phyloP scores from a whole-genome alignment of 2,888 invertebrate species.

The Mechanitis messenoides region DNA sequence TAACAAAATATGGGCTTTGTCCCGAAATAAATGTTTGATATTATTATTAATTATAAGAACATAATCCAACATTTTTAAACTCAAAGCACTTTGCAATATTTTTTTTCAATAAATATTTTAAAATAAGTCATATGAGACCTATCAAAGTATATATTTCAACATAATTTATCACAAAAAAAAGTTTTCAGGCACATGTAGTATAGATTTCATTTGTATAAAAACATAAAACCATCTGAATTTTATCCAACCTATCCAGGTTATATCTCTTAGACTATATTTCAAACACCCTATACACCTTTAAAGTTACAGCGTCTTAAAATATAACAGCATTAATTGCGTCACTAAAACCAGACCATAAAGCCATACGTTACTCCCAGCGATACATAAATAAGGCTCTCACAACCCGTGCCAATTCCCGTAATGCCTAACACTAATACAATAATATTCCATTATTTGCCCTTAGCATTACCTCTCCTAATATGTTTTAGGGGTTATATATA shows the following conservation, averaged over 20 bases:
- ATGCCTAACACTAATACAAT: slow-evolving; percentile 34
- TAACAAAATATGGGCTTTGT: no score
- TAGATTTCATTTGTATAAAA: neutral
- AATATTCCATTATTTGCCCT: slow-evolving; percentile 52
- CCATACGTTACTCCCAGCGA: slow-evolving; percentile 6
- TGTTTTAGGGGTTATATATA: slow-evolving; percentile 16
- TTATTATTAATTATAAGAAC: no score
- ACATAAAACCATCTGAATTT: slow-evolving; percentile 11
- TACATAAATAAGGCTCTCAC: slow-evolving; percentile 14
- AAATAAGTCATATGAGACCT: no score
- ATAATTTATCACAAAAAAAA: no score
- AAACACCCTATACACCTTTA: slow-evolving; percentile 4
- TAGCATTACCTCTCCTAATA: slow-evolving; percentile 19
- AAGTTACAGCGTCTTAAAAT: slow-evolving; percentile 38
- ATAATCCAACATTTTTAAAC: no score
- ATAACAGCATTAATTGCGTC: slow-evolving; percentile 39
- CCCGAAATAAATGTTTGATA: no score
- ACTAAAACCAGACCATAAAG: slow-evolving; percentile 34
- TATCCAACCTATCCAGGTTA: no score
- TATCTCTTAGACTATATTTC: no score
- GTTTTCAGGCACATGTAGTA: no score
- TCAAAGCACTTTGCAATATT: no score
- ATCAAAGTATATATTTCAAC: no score
- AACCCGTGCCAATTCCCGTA: slow-evolving; percentile 23
- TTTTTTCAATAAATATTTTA: no score